Percentiles rank a stretch among this genome's conserved stretches.
These are phyloP conservation scores for Archaeoteleia sp. DNA, from an alignment of 2,888 invertebrate genomes.

Conservation along the genomic window DNA sequence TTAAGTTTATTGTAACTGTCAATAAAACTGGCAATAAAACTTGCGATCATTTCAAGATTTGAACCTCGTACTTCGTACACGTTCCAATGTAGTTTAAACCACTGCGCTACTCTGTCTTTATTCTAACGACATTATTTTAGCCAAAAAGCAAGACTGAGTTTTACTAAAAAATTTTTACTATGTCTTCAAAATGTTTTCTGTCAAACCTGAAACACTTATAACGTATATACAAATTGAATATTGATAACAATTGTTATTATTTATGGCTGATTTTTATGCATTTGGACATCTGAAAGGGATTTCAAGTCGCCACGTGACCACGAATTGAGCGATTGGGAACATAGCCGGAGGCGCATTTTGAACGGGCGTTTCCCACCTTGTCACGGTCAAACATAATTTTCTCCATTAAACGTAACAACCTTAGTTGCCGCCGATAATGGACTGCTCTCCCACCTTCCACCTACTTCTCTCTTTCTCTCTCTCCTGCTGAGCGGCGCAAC, in stretches of 20 bases:
- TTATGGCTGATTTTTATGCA: constrained; percentile 8
- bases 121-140: too few species aligned
- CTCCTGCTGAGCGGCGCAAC: constrained; percentile 50
- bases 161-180: too few species aligned
- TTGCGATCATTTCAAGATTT: too few species aligned
- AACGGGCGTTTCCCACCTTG: constrained; percentile 54
- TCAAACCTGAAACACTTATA: too few species aligned
- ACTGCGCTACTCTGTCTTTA: too few species aligned
- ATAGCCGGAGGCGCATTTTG: constrained; percentile 45
- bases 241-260: constrained; percentile 31
- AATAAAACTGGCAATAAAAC: too few species aligned
- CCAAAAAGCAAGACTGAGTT: too few species aligned
- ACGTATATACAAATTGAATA: constrained; percentile 39
- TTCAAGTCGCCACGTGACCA: constrained; percentile 47
- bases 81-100: too few species aligned
- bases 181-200: too few species aligned
- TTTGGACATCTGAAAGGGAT: constrained; percentile 32
- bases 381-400: constrained; percentile 62
- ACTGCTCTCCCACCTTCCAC: constrained; percentile 25
- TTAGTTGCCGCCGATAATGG: constrained; percentile 56
- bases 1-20: too few species aligned
- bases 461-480: constrained; percentile 33
- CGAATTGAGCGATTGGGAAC: constrained; percentile 49
- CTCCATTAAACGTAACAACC: constrained; percentile 55
- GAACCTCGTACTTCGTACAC: too few species aligned